Conservation (phyloP, 2,888 invertebrate genomes). For the Encarsia formosa region DNA sequence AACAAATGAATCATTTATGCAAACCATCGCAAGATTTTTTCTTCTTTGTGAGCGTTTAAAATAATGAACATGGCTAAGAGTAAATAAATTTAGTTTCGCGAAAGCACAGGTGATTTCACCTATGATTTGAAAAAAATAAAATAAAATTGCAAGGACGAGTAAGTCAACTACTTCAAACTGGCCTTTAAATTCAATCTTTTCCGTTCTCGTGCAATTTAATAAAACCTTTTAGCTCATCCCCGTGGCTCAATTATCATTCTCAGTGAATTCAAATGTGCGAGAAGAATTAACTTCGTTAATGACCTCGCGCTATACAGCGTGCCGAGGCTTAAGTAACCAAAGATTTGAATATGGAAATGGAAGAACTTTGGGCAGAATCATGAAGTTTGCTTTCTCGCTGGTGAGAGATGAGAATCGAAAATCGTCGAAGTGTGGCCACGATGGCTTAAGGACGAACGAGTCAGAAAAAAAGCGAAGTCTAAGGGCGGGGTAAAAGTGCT, state of each 20-base stretch:
- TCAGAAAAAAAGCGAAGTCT: background rate
- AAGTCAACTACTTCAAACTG: background rate
- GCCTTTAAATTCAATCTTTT: slow-evolving; percentile 21
- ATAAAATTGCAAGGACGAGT: too few species aligned
- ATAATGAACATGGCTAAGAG: too few species aligned
- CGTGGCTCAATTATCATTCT: slow-evolving; percentile 11
- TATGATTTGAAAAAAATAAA: too few species aligned
- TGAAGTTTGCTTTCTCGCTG: slow-evolving; percentile 21
- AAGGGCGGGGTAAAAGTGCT: slow-evolving; percentile 15
- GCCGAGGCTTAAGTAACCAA: slow-evolving; percentile 30
- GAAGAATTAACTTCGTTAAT: slow-evolving; percentile 32
- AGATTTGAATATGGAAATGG: slow-evolving; percentile 34
- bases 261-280: slow-evolving; percentile 25
- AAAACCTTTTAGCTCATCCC: slow-evolving; percentile 19
- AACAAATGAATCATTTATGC: too few species aligned
- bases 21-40: too few species aligned
- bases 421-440: slow-evolving; percentile 15
- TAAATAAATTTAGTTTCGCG: too few species aligned
- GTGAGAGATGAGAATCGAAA: slow-evolving; percentile 22
- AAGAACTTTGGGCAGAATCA: slow-evolving; percentile 21
- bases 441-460: background rate
- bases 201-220: slow-evolving; percentile 14
- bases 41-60: too few species aligned
- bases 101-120: too few species aligned
- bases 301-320: slow-evolving; percentile 23